phyloP scores from a whole-genome alignment of 2,113 vertebrate species.

The Pachyramphus minor region DNA sequence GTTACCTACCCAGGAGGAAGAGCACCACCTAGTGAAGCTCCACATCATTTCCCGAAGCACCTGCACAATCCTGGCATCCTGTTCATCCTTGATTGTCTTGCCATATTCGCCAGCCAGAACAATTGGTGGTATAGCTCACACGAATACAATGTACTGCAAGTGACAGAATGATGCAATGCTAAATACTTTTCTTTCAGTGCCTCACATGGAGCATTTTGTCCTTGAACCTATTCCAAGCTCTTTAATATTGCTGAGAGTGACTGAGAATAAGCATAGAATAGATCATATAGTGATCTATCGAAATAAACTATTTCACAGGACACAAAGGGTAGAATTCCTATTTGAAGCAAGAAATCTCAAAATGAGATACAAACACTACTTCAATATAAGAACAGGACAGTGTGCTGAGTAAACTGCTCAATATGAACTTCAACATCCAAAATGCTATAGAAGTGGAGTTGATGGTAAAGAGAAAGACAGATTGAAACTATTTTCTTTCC shows the following conservation, averaged over 20 bases:
- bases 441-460: background rate
- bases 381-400: background rate
- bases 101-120: background rate
- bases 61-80: background rate
- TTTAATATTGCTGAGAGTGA: background rate
- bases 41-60: background rate
- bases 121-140: background rate
- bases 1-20: background rate
- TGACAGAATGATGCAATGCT: background rate
- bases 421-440: background rate
- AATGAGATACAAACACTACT: background rate
- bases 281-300: background rate
- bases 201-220: background rate
- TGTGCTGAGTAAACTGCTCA: background rate
- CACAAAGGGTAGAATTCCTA: background rate
- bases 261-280: background rate
- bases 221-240: background rate
- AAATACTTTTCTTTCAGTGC: background rate
- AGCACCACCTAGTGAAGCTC: conserved; percentile 21
- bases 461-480: background rate
- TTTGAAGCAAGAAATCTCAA: background rate
- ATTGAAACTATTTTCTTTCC: background rate
- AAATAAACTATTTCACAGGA: background rate
- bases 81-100: accelerated
- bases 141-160: background rate